Base-by-base conservation (phyloP, 2,888 invertebrate genomes). In the Cantharis rufa region DNA sequence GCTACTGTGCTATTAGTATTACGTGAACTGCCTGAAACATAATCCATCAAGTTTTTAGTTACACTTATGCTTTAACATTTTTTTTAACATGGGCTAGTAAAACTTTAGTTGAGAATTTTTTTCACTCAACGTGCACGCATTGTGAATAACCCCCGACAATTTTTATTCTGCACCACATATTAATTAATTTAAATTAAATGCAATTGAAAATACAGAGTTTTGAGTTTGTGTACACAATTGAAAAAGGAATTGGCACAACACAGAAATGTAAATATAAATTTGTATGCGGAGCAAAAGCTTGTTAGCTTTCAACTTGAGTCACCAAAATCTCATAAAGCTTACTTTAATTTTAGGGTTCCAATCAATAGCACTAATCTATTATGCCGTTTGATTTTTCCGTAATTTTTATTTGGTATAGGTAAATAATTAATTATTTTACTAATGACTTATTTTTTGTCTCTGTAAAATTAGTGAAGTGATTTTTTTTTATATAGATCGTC, bases 211-310 rank as follows among this genome's bases (percentile, higher is more conserved):
- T 21, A 7, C 63, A 21, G 24, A 66, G 64, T 66, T 66, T 24
- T 48, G 48, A 48, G 48, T 48, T 48, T 66, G 64, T 66, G 18
- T 66, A 24, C 16, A 63, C 63, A 21, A 66, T 66, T 66, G 21
- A 66, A 66, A 24, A 21, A 66, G 64, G 16, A 66, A 66, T 66
- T 66, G 18, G 64, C 24, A 66, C 64, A 66, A 21, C 64, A 66
- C 21, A 66, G 64, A 74, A 78, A 77, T 71, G 77, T 80, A 79
- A 75, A 75, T 78, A 75, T 77, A 72, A 74, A 82, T 82, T 82
- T 81, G 81, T 81, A 82, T 82, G 82, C 81, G 75, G 75, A 77
- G 76, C 76, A 78, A 48, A 70, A 77, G 80, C 80, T 73, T 79
- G 77, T 74, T 78, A 79, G 79, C 75, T 79, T 78, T 76, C 80